Base-by-base conservation (phyloP, 2,113 vertebrate genomes). In the Megaleporinus macrocephalus region DNA sequence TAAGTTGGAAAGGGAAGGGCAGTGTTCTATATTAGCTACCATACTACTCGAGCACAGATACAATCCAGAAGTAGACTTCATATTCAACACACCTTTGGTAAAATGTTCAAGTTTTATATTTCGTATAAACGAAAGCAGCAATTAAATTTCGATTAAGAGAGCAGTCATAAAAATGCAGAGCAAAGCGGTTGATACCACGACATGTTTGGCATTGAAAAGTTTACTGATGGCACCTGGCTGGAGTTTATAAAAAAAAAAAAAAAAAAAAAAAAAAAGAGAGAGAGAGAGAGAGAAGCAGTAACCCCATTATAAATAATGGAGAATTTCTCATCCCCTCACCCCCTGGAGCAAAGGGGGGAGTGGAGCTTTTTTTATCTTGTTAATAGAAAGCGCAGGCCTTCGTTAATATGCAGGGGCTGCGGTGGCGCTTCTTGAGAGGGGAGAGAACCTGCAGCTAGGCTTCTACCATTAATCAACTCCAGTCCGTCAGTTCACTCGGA, bases 391-490 rank as follows among this genome's bases (percentile, higher is more conserved):
- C 87, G 88, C 96, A 96, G 95, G 96, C 95, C 96, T 96, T 97
- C 96, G 96, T 98, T 99, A 99, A 98, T 98, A 98, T 99, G 97
- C 98, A 96, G 97, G 95, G 96, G 94, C 95, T 95, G 95, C 95
- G 94, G 89, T 95, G 95, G 95, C 94, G 94, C 97, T 97, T 95
- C 96, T 98, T 96, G 95, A 97, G 93, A 83, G 75, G 91, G 96
- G 95, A 95, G 95, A 95, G 96, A 97, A 96, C 96, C 95, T 94
- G 96, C 95, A 97, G 97, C 96, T 95, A 96, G 95, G 94, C 96
- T 97, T 61, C 96, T 93, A 95, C 95, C 97, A 98, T 99, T 99
- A 99, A 99, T 99, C 98, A 99, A 97, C 96, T 98, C 98, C 97
- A 98, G 96, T 94, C 95, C 94, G 95, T 96, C 96, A 97, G 97